phyloP scores from a whole-genome alignment of 1,140 invertebrate species.

The Camponotus vicinus region DNA sequence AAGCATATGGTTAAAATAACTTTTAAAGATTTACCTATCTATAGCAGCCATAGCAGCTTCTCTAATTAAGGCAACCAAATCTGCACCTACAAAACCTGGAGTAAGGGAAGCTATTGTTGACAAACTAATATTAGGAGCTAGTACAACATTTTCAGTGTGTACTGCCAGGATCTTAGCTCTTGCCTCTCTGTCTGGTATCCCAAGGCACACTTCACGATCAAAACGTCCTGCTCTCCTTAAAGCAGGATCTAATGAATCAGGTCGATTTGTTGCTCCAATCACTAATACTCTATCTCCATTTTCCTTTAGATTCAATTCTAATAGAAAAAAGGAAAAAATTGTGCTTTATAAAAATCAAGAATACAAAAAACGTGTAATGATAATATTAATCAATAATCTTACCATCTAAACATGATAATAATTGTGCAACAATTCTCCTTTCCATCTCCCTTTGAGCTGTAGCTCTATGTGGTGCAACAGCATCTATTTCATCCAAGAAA shows the following conservation, averaged over 20 bases:
- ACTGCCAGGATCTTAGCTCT: slow-evolving; percentile 92
- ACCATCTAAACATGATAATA: slow-evolving; percentile 95
- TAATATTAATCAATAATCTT: slow-evolving; percentile 39
- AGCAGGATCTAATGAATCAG: slow-evolving; percentile 97
- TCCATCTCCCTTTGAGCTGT: slow-evolving; percentile 98
- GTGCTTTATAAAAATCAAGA: not conserved
- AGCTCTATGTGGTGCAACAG: slow-evolving; percentile 94
- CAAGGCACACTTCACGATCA: slow-evolving; percentile 97
- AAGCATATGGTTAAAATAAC: not conserved
- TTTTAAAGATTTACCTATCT: slow-evolving; percentile 86
- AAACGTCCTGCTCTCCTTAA: slow-evolving; percentile 96
- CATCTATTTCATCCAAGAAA: slow-evolving; percentile 98
- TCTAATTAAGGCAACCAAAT: slow-evolving; percentile 94
- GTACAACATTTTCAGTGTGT: slow-evolving; percentile 89
- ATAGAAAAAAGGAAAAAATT: slow-evolving; percentile 28
- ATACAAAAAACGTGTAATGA: not conserved
- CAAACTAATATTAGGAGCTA: slow-evolving; percentile 91
- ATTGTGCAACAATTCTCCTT: slow-evolving; percentile 96
- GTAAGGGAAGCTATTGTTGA: slow-evolving; percentile 92
- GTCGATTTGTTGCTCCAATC: slow-evolving; percentile 97
- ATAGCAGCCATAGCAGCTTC: slow-evolving; percentile 96
- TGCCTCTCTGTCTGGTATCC: slow-evolving; percentile 95
- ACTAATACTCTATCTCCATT: slow-evolving; percentile 92
- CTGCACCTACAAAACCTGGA: slow-evolving; percentile 99
- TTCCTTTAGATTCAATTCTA: slow-evolving; percentile 88